Evolutionary conservation across 2,113 vertebrate genomes (phyloP).

Genomic region (Rhabdornis inornatus): DNA sequence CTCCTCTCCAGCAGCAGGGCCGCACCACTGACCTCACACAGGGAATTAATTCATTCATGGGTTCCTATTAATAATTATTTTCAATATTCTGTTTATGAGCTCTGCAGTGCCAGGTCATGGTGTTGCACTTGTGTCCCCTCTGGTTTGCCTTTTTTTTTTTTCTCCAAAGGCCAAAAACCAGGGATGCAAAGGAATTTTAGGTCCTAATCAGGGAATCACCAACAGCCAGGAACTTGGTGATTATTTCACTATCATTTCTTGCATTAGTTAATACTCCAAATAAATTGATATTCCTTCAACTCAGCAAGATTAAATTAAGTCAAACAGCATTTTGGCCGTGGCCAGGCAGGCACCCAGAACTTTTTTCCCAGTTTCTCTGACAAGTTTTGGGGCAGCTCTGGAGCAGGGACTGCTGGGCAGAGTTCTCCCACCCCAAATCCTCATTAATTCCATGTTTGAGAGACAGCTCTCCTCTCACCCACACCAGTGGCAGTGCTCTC

Average conservation of each 20-base stretch:
- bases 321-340: not conserved
- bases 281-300: not conserved
- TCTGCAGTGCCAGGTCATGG: not conserved
- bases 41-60: not conserved
- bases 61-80: not conserved
- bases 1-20: not conserved
- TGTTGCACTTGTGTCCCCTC: not conserved
- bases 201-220: not conserved
- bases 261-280: not conserved
- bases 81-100: not conserved
- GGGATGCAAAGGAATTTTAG: not conserved
- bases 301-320: not conserved
- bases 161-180: not conserved
- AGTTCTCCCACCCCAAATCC: not conserved
- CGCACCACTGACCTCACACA: not conserved
- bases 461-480: not conserved
- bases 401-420: rapidly evolving
- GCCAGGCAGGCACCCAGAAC: not conserved
- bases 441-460: not conserved
- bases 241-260: not conserved
- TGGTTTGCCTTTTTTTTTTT: not conserved
- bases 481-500: rapidly evolving
- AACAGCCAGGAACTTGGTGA: not conserved
- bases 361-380: not conserved
- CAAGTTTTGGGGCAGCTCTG: not conserved